Percentiles rank a stretch among this genome's conserved stretches.
These are phyloP conservation scores for Epinephelus awoara DNA, from an alignment of 2,797 vertebrate genomes.

Conservation along the genomic window DNA sequence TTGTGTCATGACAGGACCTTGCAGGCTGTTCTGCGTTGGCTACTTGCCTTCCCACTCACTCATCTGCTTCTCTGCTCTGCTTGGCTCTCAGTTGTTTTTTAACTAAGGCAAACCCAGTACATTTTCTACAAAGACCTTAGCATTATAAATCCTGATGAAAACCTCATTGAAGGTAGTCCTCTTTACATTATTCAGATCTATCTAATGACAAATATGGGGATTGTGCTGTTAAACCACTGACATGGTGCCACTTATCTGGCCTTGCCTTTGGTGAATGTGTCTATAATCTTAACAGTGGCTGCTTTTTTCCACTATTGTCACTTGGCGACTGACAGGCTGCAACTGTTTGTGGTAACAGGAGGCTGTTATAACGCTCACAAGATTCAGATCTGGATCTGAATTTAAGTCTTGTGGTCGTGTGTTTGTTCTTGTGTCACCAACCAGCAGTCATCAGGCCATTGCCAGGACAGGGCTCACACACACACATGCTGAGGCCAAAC, in stretches of 20 bases:
- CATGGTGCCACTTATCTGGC: not conserved
- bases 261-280: slow-evolving; percentile 4
- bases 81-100: slow-evolving; percentile 11
- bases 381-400: slow-evolving; percentile 32
- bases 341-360: slow-evolving; percentile 22
- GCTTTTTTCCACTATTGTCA: slow-evolving; percentile 18
- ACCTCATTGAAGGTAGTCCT: slow-evolving; percentile 27
- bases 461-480: slow-evolving; percentile 11
- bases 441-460: slow-evolving; percentile 17
- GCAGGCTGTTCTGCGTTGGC: slow-evolving; percentile 35
- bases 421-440: slow-evolving; percentile 39
- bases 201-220: slow-evolving; percentile 26
- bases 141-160: slow-evolving; percentile 19
- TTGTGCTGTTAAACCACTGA: slow-evolving; percentile 25
- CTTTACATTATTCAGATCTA: slow-evolving; percentile 29
- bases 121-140: slow-evolving; percentile 10
- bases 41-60: not conserved
- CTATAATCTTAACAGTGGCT: slow-evolving; percentile 15
- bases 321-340: slow-evolving; percentile 14
- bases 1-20: slow-evolving; percentile 50
- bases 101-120: slow-evolving; percentile 7
- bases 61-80: not conserved
- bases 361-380: slow-evolving; percentile 22
- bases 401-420: slow-evolving; percentile 10
- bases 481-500: slow-evolving; percentile 3